phyloP scores from a whole-genome alignment of 1,140 invertebrate species.

The Camponotus pennsylvanicus region DNA sequence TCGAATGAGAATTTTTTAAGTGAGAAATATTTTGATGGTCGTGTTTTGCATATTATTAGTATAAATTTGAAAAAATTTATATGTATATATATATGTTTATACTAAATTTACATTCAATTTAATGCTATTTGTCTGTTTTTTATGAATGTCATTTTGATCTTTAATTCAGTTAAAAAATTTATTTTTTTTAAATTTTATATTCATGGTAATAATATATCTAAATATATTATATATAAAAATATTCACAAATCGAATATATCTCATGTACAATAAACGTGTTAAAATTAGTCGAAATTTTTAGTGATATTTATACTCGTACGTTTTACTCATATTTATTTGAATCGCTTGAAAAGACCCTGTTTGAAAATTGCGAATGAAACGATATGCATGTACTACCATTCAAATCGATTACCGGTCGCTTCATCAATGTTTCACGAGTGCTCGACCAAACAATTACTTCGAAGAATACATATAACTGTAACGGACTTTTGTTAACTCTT shows the following conservation, averaged over 20 bases:
- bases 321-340: background rate
- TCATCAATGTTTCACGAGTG: conserved; percentile 20
- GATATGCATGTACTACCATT: background rate
- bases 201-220: too few relatives aligned
- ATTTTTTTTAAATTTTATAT: background rate
- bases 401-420: conserved; percentile 27
- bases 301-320: background rate
- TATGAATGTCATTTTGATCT: background rate
- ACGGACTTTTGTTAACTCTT: conserved; percentile 66
- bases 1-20: background rate
- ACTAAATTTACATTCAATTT: conserved; percentile 2
- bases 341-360: background rate
- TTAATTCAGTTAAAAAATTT: background rate
- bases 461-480: conserved; percentile 55
- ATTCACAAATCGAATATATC: background rate
- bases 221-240: background rate
- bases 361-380: background rate
- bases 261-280: background rate
- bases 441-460: conserved; percentile 52
- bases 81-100: background rate
- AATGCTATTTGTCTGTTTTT: background rate
- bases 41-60: background rate
- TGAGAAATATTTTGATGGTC: background rate
- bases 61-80: background rate
- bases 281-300: background rate